Evolutionary conservation across 2,797 vertebrate genomes (phyloP).

Genomic region (Myripristis murdjan): DNA sequence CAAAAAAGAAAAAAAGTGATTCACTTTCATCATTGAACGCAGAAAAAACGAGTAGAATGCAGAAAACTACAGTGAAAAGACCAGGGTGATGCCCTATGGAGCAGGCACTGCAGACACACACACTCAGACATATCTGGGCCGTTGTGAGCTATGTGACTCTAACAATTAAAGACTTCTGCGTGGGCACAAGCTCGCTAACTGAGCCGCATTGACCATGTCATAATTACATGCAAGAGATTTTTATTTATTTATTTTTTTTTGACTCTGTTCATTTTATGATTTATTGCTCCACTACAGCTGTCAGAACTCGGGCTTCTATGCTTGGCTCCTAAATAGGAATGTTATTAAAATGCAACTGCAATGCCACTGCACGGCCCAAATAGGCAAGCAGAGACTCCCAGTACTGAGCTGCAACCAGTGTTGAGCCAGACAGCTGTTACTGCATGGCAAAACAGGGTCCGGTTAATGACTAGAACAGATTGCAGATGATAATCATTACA

Average conservation of each 20-base stretch:
- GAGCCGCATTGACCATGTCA: slow-evolving; percentile 65
- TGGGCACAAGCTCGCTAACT: slow-evolving; percentile 47
- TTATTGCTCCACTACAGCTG: slow-evolving; percentile 74
- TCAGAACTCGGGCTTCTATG: slow-evolving; percentile 59
- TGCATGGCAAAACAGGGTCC: slow-evolving; percentile 33
- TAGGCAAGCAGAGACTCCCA: slow-evolving; percentile 25
- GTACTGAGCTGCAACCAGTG: slow-evolving; percentile 29
- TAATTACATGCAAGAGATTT: slow-evolving; percentile 75
- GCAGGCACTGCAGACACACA: slow-evolving; percentile 31
- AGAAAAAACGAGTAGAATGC: background rate
- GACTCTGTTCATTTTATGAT: slow-evolving; percentile 64
- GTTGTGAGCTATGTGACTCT: slow-evolving; percentile 44
- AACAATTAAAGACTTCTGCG: slow-evolving; percentile 62
- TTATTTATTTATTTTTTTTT: slow-evolving; percentile 27
- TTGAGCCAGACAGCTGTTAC: slow-evolving; percentile 47
- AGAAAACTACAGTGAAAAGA: slow-evolving; percentile 37
- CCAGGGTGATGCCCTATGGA: slow-evolving; percentile 63
- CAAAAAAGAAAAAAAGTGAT: background rate
- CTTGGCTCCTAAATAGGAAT: slow-evolving; percentile 69
- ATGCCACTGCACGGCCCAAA: slow-evolving; percentile 26
- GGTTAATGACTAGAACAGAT: slow-evolving; percentile 59
- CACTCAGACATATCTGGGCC: slow-evolving; percentile 58
- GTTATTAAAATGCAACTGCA: slow-evolving; percentile 66
- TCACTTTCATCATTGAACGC: too few species aligned
- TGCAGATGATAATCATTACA: slow-evolving; percentile 49